Percentiles rank a stretch among this genome's conserved stretches.
These are phyloP conservation scores for Stenichneumon culpator DNA, from an alignment of 2,888 invertebrate genomes.

Conservation along the genomic window DNA sequence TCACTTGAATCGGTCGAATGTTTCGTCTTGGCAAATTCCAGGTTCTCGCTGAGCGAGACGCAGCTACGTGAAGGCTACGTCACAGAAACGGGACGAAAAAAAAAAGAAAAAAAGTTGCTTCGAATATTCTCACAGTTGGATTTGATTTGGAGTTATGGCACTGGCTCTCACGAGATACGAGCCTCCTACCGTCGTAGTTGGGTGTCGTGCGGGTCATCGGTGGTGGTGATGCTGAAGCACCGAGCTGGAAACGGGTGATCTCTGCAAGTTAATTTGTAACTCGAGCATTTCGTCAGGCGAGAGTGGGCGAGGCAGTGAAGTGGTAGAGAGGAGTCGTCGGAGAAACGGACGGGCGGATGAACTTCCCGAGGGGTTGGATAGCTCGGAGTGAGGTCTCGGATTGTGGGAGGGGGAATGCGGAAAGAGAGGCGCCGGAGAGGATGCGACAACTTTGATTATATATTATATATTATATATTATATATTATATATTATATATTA, in stretches of 20 bases:
- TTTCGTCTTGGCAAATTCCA: too few relatives aligned
- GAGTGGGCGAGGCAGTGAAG: constrained; percentile 36
- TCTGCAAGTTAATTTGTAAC: constrained; percentile 84
- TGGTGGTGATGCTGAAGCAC: constrained; percentile 58
- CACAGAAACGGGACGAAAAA: background rate
- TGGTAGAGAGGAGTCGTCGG: constrained; percentile 32
- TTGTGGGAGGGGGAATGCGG: background rate
- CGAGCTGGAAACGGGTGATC: constrained; percentile 81
- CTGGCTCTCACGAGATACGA: constrained; percentile 8
- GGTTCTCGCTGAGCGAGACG: too few relatives aligned
- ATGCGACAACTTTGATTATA: background rate
- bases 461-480: too few relatives aligned
- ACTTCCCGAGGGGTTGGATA: constrained; percentile 10
- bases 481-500: too few relatives aligned
- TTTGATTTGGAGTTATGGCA: constrained; percentile 38
- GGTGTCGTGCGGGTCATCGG: constrained; percentile 43
- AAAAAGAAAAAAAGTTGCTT: constrained; percentile 3
- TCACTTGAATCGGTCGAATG: too few relatives aligned
- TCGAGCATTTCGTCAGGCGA: constrained; percentile 78
- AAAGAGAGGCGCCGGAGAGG: background rate
- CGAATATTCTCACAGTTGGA: constrained; percentile 26
- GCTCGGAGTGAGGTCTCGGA: constrained; percentile 2
- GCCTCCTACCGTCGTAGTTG: constrained; percentile 22
- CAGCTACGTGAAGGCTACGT: background rate
- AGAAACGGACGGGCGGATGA: constrained; percentile 9